Conservation (phyloP, 1,140 invertebrate genomes). For the Lerema accius region DNA sequence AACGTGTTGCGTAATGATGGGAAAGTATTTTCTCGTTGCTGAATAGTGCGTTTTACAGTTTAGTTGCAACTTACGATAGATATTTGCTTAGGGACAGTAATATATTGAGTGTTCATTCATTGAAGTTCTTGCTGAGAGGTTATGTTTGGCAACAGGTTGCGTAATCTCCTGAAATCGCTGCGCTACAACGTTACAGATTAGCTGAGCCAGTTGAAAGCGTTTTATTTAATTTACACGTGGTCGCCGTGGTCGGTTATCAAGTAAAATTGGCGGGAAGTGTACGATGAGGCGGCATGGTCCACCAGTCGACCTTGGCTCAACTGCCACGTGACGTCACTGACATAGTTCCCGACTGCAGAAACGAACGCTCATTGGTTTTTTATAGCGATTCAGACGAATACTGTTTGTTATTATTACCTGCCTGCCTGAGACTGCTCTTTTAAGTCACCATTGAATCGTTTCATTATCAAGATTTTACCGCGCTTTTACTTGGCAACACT, state of each 20-base stretch:
- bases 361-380: conserved; percentile 46
- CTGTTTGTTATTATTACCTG: conserved; percentile 43
- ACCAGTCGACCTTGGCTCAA: conserved; percentile 65
- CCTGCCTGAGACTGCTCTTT: conserved; percentile 4
- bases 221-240: conserved; percentile 12
- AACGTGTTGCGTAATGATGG: conserved; percentile 64
- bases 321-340: conserved; percentile 68
- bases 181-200: conserved; percentile 22
- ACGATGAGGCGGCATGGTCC: conserved; percentile 45
- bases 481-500: not conserved
- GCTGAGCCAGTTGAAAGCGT: conserved; percentile 38
- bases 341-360: conserved; percentile 69
- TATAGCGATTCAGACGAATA: conserved; percentile 43
- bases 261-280: conserved; percentile 71
- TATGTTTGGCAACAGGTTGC: conserved; percentile 34
- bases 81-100: not conserved
- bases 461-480: not conserved
- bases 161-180: conserved; percentile 20
- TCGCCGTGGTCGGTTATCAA: conserved; percentile 16
- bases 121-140: conserved; percentile 30
- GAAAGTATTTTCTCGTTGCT: conserved; percentile 63
- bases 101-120: conserved; percentile 8
- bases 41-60: conserved; percentile 28
- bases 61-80: conserved; percentile 19
- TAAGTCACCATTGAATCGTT: conserved; percentile 2